These are phyloP conservation scores for Halcyon malimbica DNA, from an alignment of 2,113 vertebrate genomes.

Conservation along the genomic window DNA sequence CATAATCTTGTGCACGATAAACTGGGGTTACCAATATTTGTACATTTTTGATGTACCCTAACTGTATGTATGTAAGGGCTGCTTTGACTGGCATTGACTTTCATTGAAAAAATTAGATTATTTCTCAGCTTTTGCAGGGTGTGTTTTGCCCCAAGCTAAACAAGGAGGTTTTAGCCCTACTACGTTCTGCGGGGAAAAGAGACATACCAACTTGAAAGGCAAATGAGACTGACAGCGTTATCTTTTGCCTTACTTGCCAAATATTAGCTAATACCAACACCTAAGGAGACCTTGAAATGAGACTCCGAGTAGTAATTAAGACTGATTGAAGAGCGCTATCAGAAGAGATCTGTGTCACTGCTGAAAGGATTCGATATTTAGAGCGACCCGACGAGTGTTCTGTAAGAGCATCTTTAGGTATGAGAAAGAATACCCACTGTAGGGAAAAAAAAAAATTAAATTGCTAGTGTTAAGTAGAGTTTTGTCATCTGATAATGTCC, in stretches of 20 bases:
- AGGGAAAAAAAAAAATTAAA: neutral
- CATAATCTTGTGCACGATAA: neutral
- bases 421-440: conserved; percentile 6
- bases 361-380: conserved; percentile 42
- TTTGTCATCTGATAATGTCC: conserved; percentile 49
- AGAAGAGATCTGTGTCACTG: conserved; percentile 36
- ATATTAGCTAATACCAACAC: conserved; percentile 48
- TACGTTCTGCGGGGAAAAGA: conserved; percentile 60
- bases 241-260: conserved; percentile 51
- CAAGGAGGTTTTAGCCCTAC: conserved; percentile 70
- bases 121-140: conserved; percentile 70
- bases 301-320: conserved; percentile 53
- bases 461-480: conserved; percentile 52
- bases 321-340: conserved; percentile 58
- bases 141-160: conserved; percentile 79
- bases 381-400: conserved; percentile 25
- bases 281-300: conserved; percentile 54
- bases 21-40: conserved; percentile 7
- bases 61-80: conserved; percentile 48
- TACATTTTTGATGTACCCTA: conserved; percentile 49
- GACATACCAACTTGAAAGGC: conserved; percentile 39
- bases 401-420: conserved; percentile 15
- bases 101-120: conserved; percentile 79
- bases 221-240: neutral
- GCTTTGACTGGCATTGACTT: conserved; percentile 77